Percentiles rank a stretch among this genome's conserved stretches.
These are phyloP conservation scores for Thamnaconus septentrionalis DNA, from an alignment of 2,113 vertebrate species.

Conservation along the genomic window DNA sequence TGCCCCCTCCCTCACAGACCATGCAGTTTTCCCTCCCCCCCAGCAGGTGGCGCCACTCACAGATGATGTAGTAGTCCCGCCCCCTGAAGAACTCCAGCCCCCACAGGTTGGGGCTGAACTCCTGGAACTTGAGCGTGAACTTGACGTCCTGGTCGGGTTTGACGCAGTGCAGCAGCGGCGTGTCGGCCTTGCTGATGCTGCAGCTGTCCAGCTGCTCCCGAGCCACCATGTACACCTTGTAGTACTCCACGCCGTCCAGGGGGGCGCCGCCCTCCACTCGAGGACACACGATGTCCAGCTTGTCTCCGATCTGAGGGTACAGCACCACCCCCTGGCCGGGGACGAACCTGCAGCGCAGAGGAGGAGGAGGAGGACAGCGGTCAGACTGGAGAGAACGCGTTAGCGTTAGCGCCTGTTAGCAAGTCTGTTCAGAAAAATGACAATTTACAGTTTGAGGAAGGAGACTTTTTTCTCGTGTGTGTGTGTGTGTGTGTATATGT, in stretches of 20 bases:
- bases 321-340: constrained; percentile 96
- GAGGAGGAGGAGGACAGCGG: constrained; percentile 8
- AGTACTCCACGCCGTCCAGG: constrained; percentile 94
- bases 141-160: constrained; percentile 98
- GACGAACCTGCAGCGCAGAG: constrained; percentile 86
- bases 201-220: constrained; percentile 95
- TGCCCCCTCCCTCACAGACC: too few relatives aligned
- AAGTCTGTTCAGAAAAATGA: too few relatives aligned
- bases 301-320: constrained; percentile 98
- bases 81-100: constrained; percentile 97
- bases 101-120: constrained; percentile 99
- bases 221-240: constrained; percentile 98
- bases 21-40: too few relatives aligned
- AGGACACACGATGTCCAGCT: constrained; percentile 99
- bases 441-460: too few relatives aligned
- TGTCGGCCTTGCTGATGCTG: constrained; percentile 95
- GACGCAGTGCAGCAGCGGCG: constrained; percentile 96
- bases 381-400: constrained; percentile 29
- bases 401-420: constrained; percentile 22
- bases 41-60: constrained; percentile 78
- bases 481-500: too few relatives aligned
- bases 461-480: too few relatives aligned
- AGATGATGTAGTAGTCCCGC: constrained; percentile 98
- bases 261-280: constrained; percentile 89
- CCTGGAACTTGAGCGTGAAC: constrained; percentile 99